Conservation (phyloP, 2,888 invertebrate genomes). For the Beris morrisii region DNA sequence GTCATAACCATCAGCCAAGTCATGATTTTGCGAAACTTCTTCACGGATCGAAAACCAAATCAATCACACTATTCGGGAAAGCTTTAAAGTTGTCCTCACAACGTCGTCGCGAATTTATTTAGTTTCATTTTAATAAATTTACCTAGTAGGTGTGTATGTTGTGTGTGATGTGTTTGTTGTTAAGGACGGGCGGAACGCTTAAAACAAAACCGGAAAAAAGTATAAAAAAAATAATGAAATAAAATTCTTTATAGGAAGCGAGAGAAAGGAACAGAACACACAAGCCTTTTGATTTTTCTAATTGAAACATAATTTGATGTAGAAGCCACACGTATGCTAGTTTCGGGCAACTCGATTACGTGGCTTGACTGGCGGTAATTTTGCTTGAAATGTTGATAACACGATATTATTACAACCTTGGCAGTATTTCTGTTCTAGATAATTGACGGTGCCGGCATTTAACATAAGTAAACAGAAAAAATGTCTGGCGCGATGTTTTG, state of each 20-base stretch:
- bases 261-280: neutral
- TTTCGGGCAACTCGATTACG: no score
- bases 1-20: conserved; percentile 90
- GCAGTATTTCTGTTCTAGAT: no score
- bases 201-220: conserved; percentile 9
- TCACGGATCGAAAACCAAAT: conserved; percentile 69
- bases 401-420: no score
- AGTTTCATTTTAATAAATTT: conserved; percentile 23
- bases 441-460: no score
- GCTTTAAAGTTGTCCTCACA: conserved; percentile 43
- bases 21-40: conserved; percentile 87
- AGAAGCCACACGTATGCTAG: no score
- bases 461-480: no score
- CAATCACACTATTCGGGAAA: conserved; percentile 51
- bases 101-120: conserved; percentile 26
- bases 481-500: no score
- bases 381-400: no score
- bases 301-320: no score
- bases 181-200: conserved; percentile 16
- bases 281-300: no score
- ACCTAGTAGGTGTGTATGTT: conserved; percentile 25
- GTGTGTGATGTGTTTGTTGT: conserved; percentile 27
- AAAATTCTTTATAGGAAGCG: neutral
- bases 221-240: conserved; percentile 8
- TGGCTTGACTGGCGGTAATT: no score